Conservation (phyloP, 1,140 invertebrate species). For the Brachionus rubens region DNA sequence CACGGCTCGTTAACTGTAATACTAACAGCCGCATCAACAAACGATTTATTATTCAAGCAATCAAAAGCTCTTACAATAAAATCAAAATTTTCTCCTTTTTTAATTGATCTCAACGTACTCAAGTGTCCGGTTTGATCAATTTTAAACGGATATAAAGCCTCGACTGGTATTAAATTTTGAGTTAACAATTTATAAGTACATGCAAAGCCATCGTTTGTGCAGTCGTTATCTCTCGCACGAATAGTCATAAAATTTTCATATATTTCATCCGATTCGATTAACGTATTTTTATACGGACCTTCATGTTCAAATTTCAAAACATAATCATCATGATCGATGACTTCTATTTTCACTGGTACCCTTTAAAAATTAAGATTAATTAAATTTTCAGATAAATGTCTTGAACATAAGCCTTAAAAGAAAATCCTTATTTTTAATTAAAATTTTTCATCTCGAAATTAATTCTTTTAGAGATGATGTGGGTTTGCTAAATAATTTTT, state of each 20-base stretch:
- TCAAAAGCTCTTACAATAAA: conserved; percentile 20
- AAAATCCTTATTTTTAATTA: too few relatives aligned
- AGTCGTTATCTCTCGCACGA: conserved; percentile 37
- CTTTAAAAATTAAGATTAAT: background rate
- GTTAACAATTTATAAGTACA: conserved; percentile 9
- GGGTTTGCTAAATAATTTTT: too few relatives aligned
- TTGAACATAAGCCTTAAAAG: too few relatives aligned
- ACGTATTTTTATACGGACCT: background rate
- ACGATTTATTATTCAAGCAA: conserved; percentile 8
- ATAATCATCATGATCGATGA: conserved; percentile 39
- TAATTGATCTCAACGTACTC: background rate
- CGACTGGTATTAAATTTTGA: conserved; percentile 11
- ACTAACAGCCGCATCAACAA: background rate
- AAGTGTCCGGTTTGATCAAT: conserved; percentile 6
- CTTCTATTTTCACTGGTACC: conserved; percentile 41
- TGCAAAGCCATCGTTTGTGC: conserved; percentile 40
- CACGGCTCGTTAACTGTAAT: background rate
- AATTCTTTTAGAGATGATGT: too few relatives aligned
- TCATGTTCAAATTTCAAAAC: conserved; percentile 20
- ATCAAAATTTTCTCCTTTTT: background rate
- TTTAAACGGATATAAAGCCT: conserved; percentile 35
- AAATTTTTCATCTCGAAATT: too few relatives aligned
- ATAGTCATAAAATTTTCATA: conserved; percentile 28
- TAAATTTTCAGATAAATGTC: too few relatives aligned
- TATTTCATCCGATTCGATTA: conserved; percentile 33